phyloP scores from a whole-genome alignment of 2,797 vertebrate species.

The Gambusia yucatana region DNA sequence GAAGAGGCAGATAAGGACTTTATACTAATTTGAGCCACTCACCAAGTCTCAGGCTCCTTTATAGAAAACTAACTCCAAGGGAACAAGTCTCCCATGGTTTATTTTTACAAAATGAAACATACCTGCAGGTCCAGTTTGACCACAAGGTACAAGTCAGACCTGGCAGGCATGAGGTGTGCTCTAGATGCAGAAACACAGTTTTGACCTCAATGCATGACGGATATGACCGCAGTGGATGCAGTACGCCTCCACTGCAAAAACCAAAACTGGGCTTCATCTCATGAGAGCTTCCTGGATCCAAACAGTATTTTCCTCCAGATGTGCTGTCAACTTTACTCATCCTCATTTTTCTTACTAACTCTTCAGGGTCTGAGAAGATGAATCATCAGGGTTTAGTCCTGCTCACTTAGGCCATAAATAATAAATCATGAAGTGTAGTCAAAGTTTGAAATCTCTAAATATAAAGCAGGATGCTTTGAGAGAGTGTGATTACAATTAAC shows the following conservation, averaged over 20 bases:
- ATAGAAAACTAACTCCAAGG: constrained; percentile 23
- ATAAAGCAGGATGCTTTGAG: constrained; percentile 26
- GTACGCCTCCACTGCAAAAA: constrained; percentile 34
- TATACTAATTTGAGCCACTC: constrained; percentile 87
- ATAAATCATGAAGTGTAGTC: constrained; percentile 8
- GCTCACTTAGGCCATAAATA: background rate
- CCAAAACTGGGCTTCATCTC: constrained; percentile 56
- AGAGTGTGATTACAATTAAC: constrained; percentile 34
- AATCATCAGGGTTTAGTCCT: background rate
- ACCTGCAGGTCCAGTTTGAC: constrained; percentile 34
- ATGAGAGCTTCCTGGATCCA: constrained; percentile 62
- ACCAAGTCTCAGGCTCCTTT: constrained; percentile 25
- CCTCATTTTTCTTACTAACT: constrained; percentile 13
- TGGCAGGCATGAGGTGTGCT: constrained; percentile 37
- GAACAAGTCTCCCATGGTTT: constrained; percentile 31
- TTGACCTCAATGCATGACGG: constrained; percentile 17
- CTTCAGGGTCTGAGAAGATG: constrained; percentile 21
- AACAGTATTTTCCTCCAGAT: constrained; percentile 24
- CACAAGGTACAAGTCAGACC: constrained; percentile 26
- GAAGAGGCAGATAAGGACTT: constrained; percentile 93
- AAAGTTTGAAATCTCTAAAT: constrained; percentile 5
- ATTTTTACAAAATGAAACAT: constrained; percentile 17
- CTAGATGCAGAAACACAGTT: constrained; percentile 32
- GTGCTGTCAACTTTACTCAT: background rate
- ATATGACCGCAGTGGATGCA: constrained; percentile 1